Evolutionary conservation across 2,113 vertebrate species (phyloP).

Genomic region (Dromaius novaehollandiae): DNA sequence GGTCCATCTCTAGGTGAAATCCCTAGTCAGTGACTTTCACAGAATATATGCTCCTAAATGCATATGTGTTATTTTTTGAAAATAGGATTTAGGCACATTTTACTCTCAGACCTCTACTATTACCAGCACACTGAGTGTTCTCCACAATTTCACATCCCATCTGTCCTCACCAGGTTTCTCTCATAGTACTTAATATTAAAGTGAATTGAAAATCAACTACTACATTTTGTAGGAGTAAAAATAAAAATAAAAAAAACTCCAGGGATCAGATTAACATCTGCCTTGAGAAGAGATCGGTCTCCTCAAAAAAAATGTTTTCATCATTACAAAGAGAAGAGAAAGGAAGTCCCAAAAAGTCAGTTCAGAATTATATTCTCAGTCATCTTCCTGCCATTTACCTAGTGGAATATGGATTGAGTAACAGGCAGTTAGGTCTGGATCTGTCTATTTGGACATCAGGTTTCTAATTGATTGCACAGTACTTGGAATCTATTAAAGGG

Average conservation of each 20-base stretch:
- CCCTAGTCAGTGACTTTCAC: neutral
- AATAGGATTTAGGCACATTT: rapidly evolving
- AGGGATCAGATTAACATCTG: neutral
- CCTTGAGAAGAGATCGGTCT: neutral
- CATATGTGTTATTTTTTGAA: neutral
- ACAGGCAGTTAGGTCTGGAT: neutral
- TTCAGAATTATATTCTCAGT: neutral
- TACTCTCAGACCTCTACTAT: neutral
- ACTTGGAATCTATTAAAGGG: neutral
- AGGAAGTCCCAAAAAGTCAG: neutral
- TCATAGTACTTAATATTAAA: rapidly evolving
- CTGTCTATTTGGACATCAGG: slow-evolving; percentile 7
- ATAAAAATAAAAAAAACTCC: neutral
- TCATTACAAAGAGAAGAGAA: neutral
- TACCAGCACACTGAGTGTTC: neutral
- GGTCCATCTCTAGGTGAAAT: neutral
- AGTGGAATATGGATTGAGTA: neutral
- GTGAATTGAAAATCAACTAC: neutral
- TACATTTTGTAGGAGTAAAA: neutral
- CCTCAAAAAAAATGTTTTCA: neutral
- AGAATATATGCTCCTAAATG: neutral
- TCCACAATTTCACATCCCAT: neutral
- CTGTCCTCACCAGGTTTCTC: neutral
- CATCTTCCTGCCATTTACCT: neutral
- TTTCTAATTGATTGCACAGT: slow-evolving; percentile 37